These are phyloP conservation scores for Caenorhabditis inopinata DNA, from an alignment of 1,140 invertebrate species.

Conservation along the genomic window DNA sequence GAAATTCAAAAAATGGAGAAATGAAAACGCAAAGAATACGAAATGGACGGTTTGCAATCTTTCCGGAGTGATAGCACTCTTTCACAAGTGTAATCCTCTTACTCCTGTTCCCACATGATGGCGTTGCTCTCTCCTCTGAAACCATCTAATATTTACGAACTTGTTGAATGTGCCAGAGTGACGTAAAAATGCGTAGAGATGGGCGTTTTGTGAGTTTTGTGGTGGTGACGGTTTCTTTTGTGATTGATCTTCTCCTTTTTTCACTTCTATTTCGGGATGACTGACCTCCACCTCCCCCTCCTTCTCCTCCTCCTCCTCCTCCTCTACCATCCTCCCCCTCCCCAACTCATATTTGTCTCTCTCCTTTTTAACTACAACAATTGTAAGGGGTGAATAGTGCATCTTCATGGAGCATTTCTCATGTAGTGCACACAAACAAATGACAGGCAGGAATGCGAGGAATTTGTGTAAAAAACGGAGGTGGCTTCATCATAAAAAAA, in stretches of 20 bases:
- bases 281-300: no score
- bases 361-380: neutral
- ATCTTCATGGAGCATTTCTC: neutral
- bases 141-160: slow-evolving; percentile 9
- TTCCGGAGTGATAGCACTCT: slow-evolving; percentile 4
- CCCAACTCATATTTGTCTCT: no score
- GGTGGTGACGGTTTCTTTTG: neutral
- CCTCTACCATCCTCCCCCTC: no score
- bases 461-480: neutral
- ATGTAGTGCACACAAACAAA: neutral
- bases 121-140: neutral
- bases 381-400: neutral
- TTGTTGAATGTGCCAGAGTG: neutral
- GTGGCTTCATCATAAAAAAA: neutral
- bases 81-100: slow-evolving; percentile 8
- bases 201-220: slow-evolving; percentile 13
- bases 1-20: neutral
- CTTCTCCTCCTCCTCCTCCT: no score
- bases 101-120: neutral
- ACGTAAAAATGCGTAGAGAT: neutral
- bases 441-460: neutral
- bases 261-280: slow-evolving; percentile 18
- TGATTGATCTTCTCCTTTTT: slow-evolving; percentile 16
- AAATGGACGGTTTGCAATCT: neutral
- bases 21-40: neutral